phyloP scores from a whole-genome alignment of 2,113 vertebrate species.

The Oryzias woworae region DNA sequence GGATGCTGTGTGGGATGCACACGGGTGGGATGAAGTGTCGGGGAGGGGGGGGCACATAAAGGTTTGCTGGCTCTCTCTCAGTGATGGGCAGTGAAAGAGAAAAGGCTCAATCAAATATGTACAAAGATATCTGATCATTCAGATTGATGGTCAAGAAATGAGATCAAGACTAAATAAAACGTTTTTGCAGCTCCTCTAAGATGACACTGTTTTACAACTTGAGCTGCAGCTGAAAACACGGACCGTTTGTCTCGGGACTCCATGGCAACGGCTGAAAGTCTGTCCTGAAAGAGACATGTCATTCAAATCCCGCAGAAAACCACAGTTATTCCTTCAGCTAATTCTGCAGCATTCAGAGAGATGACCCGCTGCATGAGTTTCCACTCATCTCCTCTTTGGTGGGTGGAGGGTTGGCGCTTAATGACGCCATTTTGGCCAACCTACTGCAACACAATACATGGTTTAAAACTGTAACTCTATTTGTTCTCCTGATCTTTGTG shows the following conservation, averaged over 20 bases:
- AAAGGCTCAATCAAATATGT: not conserved
- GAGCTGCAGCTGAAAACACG: slow-evolving; percentile 31
- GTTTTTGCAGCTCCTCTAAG: too few species aligned
- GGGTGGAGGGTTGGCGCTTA: not conserved
- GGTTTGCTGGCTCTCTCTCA: slow-evolving; percentile 41
- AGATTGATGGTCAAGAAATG: too few species aligned
- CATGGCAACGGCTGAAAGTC: slow-evolving; percentile 61
- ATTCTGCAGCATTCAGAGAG: slow-evolving; percentile 33
- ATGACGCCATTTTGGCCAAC: slow-evolving; percentile 23
- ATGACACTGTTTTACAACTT: not conserved
- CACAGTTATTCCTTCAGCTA: slow-evolving; percentile 37
- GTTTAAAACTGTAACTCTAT: slow-evolving; percentile 15
- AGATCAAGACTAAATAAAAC: too few species aligned
- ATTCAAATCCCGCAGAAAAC: slow-evolving; percentile 55
- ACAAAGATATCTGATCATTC: too few species aligned
- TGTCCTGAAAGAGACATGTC: slow-evolving; percentile 33
- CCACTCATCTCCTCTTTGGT: slow-evolving; percentile 30
- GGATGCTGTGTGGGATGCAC: slow-evolving; percentile 20
- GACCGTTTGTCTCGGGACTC: slow-evolving; percentile 58
- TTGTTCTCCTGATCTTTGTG: slow-evolving; percentile 18
- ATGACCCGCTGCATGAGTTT: slow-evolving; percentile 38
- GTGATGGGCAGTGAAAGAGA: slow-evolving; percentile 50
- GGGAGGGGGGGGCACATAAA: slow-evolving; percentile 12
- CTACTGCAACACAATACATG: not conserved
- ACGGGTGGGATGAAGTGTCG: slow-evolving; percentile 15